Conservation (phyloP, 2,113 vertebrate genomes). For the Pollimyrus isidori region DNA sequence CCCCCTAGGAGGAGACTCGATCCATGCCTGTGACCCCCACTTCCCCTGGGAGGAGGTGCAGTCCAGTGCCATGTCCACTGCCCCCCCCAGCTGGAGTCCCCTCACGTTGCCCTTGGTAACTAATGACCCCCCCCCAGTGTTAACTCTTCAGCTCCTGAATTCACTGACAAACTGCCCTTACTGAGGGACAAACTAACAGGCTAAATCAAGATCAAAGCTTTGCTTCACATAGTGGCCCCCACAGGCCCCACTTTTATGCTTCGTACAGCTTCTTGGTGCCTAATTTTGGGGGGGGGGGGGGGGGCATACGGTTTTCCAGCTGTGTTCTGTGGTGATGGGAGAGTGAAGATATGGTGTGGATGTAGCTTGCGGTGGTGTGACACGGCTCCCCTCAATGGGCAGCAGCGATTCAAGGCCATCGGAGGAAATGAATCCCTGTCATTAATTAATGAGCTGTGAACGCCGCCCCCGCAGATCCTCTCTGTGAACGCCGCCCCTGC, state of each 20-base stretch:
- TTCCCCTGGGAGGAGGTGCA: background rate
- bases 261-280: background rate
- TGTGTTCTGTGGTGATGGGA: background rate
- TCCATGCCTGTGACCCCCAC: background rate
- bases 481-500: no score
- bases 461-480: slow-evolving; percentile 26
- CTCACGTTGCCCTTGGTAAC: background rate
- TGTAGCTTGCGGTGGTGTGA: background rate
- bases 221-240: background rate
- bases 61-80: background rate
- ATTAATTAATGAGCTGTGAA: slow-evolving; percentile 42
- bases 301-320: background rate
- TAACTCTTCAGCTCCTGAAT: background rate
- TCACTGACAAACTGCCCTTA: background rate
- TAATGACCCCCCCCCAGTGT: background rate
- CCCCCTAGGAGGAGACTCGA: background rate
- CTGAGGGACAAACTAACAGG: background rate
- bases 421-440: slow-evolving; percentile 37
- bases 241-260: background rate
- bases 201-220: background rate
- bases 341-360: background rate
- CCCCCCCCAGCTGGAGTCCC: background rate
- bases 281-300: background rate
- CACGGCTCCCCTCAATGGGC: background rate
- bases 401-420: slow-evolving; percentile 1